Conservation (phyloP, 2,797 vertebrate genomes). For the Antrozous pallidus region DNA sequence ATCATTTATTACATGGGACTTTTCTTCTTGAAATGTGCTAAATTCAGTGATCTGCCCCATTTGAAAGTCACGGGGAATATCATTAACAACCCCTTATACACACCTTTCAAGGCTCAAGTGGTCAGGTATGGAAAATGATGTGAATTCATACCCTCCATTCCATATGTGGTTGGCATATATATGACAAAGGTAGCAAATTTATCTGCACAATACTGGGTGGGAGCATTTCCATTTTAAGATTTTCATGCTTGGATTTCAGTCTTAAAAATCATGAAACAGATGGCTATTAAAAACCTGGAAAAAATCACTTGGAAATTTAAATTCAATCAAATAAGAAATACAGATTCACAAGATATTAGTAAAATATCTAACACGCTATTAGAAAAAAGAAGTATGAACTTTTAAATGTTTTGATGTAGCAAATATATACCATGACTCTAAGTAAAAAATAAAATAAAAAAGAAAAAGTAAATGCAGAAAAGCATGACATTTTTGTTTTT, state of each 20-base stretch:
- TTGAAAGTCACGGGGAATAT: not conserved
- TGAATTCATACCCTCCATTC: not conserved
- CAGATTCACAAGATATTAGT: not conserved
- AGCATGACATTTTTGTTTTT: not conserved
- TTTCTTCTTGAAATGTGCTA: not conserved
- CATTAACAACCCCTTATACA: no score
- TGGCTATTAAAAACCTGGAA: not conserved
- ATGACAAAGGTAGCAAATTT: not conserved
- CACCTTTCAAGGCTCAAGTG: not conserved
- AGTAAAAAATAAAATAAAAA: not conserved
- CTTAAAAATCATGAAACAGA: not conserved
- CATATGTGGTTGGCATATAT: accelerated
- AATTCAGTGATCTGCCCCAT: not conserved
- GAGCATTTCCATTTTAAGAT: not conserved
- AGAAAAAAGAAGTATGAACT: not conserved
- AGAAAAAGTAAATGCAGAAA: not conserved
- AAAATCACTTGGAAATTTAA: not conserved
- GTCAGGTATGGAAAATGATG: not conserved
- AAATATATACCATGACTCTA: not conserved
- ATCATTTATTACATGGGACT: not conserved
- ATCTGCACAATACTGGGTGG: not conserved
- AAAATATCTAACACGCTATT: not conserved
- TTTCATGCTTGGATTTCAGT: not conserved
- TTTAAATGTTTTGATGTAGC: not conserved
- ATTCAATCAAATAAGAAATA: not conserved